Base-by-base conservation (phyloP, 2,888 invertebrate genomes). In the Nezara viridula region DNA sequence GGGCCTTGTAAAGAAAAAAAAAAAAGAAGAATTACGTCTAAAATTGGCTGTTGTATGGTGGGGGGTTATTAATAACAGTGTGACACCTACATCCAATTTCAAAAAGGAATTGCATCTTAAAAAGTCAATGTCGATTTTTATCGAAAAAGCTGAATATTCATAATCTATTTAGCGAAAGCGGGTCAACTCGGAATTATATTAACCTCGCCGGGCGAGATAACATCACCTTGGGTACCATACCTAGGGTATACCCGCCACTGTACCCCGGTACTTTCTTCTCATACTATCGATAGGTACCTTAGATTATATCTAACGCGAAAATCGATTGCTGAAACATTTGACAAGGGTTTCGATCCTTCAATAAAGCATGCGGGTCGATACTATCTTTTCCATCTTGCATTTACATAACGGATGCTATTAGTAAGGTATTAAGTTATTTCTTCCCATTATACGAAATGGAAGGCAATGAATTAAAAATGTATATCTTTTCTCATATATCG, bases 71-170 rank as follows among this genome's bases (percentile, higher is more conserved):
- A 86, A 86, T 52, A 55, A 86, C 52, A 40, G 52, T 24, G 86
- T 60, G 86, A 86, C 86, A 86, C 27, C 86, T 86, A 60, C 55
- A 55, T 86, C 86, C 55, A 86, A 86, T 86, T 86, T 86, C 40
- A 40, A 40, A 55, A 55, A 86, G 50, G 86, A 86, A 86, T 86
- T 86, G 86, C 86, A 86, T 86, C n/a, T 55, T 55, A 86, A 86
- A 55, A 86, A 86, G 86, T 50, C 86, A 55, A 55, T 86, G 86
- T 86, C 86, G 86, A 86, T 86, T 86, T 86, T 86, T 86, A 86
- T 86, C 86, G 86, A 86, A 55, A 55, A 60, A 55, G 55, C 40
- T 86, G 86, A 86, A 86, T 86, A 86, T 86, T 86, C 86, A 86
- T 86, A 86, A 86, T 86, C 60, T 52, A 40, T 86, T 86, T 60